phyloP scores from a whole-genome alignment of 2,888 invertebrate species.

The Gymnosoma rotundatum region DNA sequence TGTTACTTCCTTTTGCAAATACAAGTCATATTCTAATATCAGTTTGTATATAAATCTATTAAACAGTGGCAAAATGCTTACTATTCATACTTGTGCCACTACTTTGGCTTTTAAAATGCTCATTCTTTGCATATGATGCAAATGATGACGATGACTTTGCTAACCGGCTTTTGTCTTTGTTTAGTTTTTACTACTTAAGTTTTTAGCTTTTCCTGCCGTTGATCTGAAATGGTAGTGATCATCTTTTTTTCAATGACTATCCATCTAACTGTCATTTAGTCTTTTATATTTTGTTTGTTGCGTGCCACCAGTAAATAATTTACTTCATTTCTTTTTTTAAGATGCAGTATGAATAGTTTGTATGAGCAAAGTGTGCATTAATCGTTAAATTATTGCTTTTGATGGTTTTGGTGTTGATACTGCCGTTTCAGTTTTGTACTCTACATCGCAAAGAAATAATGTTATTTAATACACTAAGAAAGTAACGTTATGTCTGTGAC shows the following conservation, averaged over 20 bases:
- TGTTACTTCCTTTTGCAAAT: constrained; percentile 26
- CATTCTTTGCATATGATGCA: constrained; percentile 53
- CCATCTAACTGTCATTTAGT: constrained; percentile 70
- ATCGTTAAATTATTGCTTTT: constrained; percentile 67
- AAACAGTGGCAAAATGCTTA: constrained; percentile 59
- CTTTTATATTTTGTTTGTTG: constrained; percentile 60
- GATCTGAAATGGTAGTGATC: constrained; percentile 67
- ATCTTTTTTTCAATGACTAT: constrained; percentile 65
- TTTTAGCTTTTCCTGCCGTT: constrained; percentile 41
- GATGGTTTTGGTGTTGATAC: constrained; percentile 36
- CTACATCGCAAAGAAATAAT: not conserved
- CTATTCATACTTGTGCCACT: constrained; percentile 48
- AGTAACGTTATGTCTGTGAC: too few relatives aligned
- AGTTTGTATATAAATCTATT: constrained; percentile 56
- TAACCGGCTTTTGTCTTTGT: constrained; percentile 66
- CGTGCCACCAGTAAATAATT: constrained; percentile 66
- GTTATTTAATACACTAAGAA: too few relatives aligned
- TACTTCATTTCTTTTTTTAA: constrained; percentile 7
- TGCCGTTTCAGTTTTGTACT: not conserved
- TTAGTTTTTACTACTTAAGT: constrained; percentile 47
- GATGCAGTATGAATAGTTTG: not conserved
- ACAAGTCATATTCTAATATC: constrained; percentile 59
- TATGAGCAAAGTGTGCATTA: constrained; percentile 63
- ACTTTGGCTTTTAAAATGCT: constrained; percentile 29
- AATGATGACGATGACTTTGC: constrained; percentile 64